Percentiles rank a stretch among this genome's conserved stretches.
Evolutionary conservation across 1,140 invertebrate species (phyloP).

Genomic region (Lycorma delicatula): DNA sequence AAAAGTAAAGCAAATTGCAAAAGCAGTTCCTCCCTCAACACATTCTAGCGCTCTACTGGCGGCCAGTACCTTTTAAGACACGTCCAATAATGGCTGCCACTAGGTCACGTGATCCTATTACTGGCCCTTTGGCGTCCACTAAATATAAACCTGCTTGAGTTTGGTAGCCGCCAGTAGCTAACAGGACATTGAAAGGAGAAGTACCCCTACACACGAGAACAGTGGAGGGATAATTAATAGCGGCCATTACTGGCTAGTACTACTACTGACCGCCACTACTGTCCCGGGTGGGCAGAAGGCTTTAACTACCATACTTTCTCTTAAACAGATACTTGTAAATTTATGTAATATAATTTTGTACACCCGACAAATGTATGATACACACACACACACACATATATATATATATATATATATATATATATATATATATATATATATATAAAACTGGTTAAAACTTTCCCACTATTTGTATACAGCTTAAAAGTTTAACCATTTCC

Average conservation of each 20-base stretch:
- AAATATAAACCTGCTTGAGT: not conserved
- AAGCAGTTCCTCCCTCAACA: not conserved
- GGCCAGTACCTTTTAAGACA: conserved; percentile 3
- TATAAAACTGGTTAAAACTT: too few relatives aligned
- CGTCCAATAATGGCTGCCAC: conserved; percentile 7
- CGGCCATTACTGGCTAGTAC: conserved; percentile 4
- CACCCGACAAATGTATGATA: too few relatives aligned
- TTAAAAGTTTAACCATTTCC: too few relatives aligned
- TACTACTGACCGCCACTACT: conserved; percentile 7
- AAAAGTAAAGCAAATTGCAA: not conserved
- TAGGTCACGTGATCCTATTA: conserved; percentile 7
- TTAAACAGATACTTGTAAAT: too few relatives aligned
- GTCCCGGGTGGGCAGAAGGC: too few relatives aligned
- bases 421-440: too few relatives aligned
- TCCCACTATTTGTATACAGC: too few relatives aligned
- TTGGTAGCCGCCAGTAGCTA: conserved; percentile 5
- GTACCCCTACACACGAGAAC: conserved; percentile 6
- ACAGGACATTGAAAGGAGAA: not conserved
- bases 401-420: too few relatives aligned
- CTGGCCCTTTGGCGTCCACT: not conserved
- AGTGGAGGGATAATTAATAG: not conserved
- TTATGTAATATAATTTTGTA: too few relatives aligned
- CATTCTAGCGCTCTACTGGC: not conserved
- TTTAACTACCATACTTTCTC: too few relatives aligned
- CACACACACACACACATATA: too few relatives aligned